These are phyloP conservation scores for Plebejus argus DNA, from an alignment of 2,888 invertebrate species.

Conservation along the genomic window DNA sequence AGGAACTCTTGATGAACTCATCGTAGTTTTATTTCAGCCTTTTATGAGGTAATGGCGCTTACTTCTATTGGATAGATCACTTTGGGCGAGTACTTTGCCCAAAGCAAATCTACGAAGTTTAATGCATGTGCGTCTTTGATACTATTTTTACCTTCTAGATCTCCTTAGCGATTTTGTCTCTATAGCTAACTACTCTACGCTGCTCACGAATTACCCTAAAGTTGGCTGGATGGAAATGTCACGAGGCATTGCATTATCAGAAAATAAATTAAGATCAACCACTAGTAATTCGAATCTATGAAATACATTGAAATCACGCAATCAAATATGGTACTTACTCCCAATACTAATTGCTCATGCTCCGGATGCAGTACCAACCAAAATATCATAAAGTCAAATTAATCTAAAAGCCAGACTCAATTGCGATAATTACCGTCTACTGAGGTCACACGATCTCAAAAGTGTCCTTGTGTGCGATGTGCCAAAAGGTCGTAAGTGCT, in stretches of 20 bases:
- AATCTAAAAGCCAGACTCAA: constrained; percentile 38
- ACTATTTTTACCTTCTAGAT: no score
- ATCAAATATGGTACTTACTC: background rate
- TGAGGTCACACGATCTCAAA: constrained; percentile 71
- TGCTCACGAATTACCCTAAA: no score
- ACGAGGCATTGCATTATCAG: no score
- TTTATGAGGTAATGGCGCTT: background rate
- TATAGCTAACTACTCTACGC: no score
- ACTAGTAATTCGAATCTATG: no score
- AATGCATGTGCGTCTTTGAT: no score
- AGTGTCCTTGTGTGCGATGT: constrained; percentile 57
- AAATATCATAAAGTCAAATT: constrained; percentile 31
- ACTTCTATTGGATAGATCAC: background rate
- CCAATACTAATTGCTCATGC: background rate
- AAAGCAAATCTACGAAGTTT: no score
- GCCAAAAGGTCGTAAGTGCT: constrained; percentile 50
- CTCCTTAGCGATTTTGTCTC: no score
- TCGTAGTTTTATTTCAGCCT: background rate
- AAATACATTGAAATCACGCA: background rate
- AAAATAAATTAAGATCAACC: no score
- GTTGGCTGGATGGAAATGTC: no score
- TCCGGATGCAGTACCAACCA: background rate
- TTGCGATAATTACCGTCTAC: constrained; percentile 65
- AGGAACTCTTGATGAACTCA: constrained; percentile 2
- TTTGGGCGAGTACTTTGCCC: no score